Evolutionary conservation across 1,140 invertebrate genomes (phyloP).

Genomic region (Pseudomyrmex flavicornis): DNA sequence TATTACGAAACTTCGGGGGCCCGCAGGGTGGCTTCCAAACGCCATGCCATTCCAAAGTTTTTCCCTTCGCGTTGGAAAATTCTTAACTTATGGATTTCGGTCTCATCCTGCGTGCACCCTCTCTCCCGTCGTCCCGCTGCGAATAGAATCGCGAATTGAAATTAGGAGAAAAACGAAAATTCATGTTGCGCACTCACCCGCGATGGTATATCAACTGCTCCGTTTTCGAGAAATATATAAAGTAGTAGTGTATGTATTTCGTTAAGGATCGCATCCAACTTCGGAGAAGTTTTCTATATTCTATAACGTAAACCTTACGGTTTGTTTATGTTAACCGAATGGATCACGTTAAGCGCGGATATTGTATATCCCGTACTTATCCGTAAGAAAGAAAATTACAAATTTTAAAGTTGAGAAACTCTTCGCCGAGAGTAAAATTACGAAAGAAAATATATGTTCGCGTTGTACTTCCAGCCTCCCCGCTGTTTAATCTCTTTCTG

Average conservation of each 20-base stretch:
- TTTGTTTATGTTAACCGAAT: constrained; percentile 36
- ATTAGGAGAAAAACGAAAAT: constrained; percentile 45
- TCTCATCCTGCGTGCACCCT: constrained; percentile 58
- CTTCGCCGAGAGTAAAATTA: constrained; percentile 30
- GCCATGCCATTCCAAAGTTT: constrained; percentile 83
- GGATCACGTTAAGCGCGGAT: constrained; percentile 1
- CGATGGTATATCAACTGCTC: not conserved
- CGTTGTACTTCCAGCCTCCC: constrained; percentile 2
- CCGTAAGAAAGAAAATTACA: constrained; percentile 30
- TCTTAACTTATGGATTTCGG: constrained; percentile 84
- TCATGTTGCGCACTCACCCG: not conserved
- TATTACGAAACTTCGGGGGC: constrained; percentile 82
- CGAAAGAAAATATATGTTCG: constrained; percentile 28
- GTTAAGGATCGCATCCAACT: constrained; percentile 24
- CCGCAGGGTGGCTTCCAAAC: constrained; percentile 72
- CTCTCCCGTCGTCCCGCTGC: too few species aligned
- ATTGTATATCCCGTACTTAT: not conserved
- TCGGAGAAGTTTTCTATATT: constrained; percentile 1
- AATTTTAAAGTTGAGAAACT: constrained; percentile 32
- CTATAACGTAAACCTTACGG: not conserved
- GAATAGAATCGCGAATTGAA: constrained; percentile 60
- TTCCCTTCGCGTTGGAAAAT: constrained; percentile 81
- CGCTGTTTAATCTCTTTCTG: constrained; percentile 1
- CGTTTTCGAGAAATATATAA: constrained; percentile 4
- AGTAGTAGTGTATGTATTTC: not conserved